Base-by-base conservation (phyloP, 2,797 vertebrate species). In the Enteromius radiatus region DNA sequence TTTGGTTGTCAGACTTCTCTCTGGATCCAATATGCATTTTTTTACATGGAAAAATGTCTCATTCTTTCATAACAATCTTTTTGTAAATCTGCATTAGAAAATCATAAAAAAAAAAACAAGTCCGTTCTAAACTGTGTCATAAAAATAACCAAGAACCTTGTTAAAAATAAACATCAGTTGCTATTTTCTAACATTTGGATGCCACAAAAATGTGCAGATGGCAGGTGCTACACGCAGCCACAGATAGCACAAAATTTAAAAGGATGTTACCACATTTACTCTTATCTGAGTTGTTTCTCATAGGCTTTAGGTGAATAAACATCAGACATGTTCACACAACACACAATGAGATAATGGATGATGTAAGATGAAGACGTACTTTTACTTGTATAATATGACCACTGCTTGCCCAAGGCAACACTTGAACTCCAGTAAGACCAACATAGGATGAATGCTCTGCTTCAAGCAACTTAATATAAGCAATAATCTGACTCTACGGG, bases 211-310 rank as follows among this genome's bases (percentile, higher is more conserved):
- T 49, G 9, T 19, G 43, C 28, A 41, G 21, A 59, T 6, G 1
- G 6, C 49, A 41, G 49, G 12, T 75, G 31, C 31, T 26, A n/a
- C 31, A 56, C 21, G 15, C 33, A 73, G 28, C 28, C 28, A 75
- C 31, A 1, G 10, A 75, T n/a, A 17, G 33, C 14, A 15, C 52
- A 54, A 74, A 19, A 59, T 75, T 75, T 26, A 7, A 75, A 43
- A 75, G 71, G 49, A 75, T 17, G 71, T 56, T 38, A 59, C 52
- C n/a, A 59, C 33, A 75, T 38, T 67, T 67, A 36, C 33, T n/a
- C 19, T 38, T 33, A 21, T 65, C 38, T 8, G 21, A 41, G 73
- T 4, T 41, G 31, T 75, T 56, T 36, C n/a, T 56, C 49, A n/a
- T 6, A 75, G 21, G 28, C 7, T 23, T 38, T 36, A 52, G 31